Evolutionary conservation across 2,888 invertebrate species (phyloP).

Genomic region (Fabriciana adippe): DNA sequence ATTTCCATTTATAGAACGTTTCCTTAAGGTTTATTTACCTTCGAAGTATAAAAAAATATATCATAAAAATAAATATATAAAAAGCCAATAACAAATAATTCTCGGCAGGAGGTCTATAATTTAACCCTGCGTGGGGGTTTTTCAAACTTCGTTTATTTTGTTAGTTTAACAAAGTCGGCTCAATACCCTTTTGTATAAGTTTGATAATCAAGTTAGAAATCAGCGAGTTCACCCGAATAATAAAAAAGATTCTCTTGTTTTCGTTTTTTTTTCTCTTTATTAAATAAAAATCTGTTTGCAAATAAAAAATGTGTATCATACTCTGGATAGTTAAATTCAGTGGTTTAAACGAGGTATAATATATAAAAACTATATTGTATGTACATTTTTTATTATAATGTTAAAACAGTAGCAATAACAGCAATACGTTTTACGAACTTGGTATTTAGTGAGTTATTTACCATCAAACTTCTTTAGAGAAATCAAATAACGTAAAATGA

Average conservation of each 20-base stretch:
- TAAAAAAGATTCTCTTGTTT: constrained; percentile 4
- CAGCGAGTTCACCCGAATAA: constrained; percentile 16
- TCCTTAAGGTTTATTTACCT: not conserved
- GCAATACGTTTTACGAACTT: too few species aligned
- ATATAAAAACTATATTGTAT: too few species aligned
- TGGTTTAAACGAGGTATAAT: too few species aligned
- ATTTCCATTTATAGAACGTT: constrained; percentile 11
- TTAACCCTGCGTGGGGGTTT: constrained; percentile 44
- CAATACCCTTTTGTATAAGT: constrained; percentile 39
- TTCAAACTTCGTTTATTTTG: constrained; percentile 42
- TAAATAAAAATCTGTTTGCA: not conserved
- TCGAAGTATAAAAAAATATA: constrained; percentile 2
- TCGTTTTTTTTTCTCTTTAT: not conserved
- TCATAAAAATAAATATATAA: constrained; percentile 10
- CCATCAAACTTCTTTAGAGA: too few species aligned
- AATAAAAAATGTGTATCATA: too few species aligned
- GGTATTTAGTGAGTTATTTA: too few species aligned
- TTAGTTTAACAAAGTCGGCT: constrained; percentile 39
- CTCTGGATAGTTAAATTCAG: too few species aligned
- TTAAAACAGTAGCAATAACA: too few species aligned
- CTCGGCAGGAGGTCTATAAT: constrained; percentile 45
- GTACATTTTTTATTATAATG: too few species aligned
- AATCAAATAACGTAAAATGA: too few species aligned
- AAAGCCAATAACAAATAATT: constrained; percentile 43
- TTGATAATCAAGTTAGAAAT: constrained; percentile 37